Base-by-base conservation (phyloP, 2,888 invertebrate species). In the Quadriops clusia region DNA sequence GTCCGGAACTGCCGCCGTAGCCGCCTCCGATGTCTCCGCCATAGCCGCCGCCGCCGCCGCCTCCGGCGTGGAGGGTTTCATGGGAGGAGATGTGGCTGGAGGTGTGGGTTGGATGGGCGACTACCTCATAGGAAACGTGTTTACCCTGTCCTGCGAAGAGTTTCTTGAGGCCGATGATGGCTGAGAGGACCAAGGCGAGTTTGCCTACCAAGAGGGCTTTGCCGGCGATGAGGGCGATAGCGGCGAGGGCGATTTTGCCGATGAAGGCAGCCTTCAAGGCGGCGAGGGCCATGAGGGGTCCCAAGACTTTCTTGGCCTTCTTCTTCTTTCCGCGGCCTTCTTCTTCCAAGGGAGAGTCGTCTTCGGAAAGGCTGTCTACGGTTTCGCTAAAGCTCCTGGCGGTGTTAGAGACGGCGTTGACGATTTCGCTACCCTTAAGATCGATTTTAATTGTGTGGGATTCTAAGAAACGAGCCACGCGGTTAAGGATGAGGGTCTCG, bases 81-180 rank as follows among this genome's bases (percentile, higher is more conserved):
- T 77, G 74, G 41, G 80, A 77, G 36, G 75, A 71, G 37, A 75
- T 71, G 53, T 76, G 75, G 50, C 74, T 72, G 41, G 73, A 67
- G 37, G 74, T 69, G 56, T 84, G 83, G 49, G 84, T 84, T 30
- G 85, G 84, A 57, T 86, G 86, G 1, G 83, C 75, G 1, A 86
- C 83, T 17, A 86, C 85, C 55, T 86, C 86, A 53, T 86, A 86
- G 3, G 86, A 86, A 40, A 86, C 86, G 52, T 84, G 84, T 54
- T 85, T 86, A 15, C 60, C 59, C 61, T 82, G 78, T 30, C 57
- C 56, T 29, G 78, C 76, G 42, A 86, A 60, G 28, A 86, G 64
- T 56, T 86, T 86, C 68, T 85, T 85, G 56, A 86, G 61, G 3
- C 85, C 85, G 49, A 86, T 85, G 35, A 86, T 78, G 29, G 81